Conservation (phyloP, 1,140 invertebrate species). For the Pseudoatta argentina region DNA sequence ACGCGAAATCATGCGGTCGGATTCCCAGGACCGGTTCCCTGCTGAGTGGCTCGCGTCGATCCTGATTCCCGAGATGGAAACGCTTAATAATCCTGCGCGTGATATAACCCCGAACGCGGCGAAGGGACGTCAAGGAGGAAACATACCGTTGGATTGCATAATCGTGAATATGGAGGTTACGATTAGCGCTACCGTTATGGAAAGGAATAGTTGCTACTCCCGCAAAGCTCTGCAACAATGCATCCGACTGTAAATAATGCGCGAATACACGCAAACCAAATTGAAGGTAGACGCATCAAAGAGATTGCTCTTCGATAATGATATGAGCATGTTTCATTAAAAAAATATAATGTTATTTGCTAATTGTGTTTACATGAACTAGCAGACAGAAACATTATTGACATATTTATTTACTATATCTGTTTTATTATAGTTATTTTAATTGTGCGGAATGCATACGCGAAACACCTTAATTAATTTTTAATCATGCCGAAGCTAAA, state of each 20-base stretch:
- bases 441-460: neutral
- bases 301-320: neutral
- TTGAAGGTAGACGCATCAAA: neutral
- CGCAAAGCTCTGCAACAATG: constrained; percentile 20
- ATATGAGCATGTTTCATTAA: neutral
- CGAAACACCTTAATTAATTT: constrained; percentile 48
- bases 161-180: constrained; percentile 32
- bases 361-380: neutral
- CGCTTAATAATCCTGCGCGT: constrained; percentile 36
- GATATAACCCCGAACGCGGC: neutral
- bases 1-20: constrained; percentile 47
- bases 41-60: constrained; percentile 50
- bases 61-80: constrained; percentile 39
- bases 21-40: neutral
- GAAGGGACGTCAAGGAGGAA: neutral
- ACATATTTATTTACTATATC: neutral
- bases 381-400: neutral
- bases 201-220: constrained; percentile 8
- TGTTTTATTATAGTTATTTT: constrained; percentile 32
- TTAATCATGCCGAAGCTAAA: constrained; percentile 40
- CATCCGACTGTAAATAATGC: constrained; percentile 13
- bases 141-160: neutral
- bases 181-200: constrained; percentile 16
- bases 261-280: neutral
- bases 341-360: constrained; percentile 2